These are phyloP conservation scores for Myrmophylax atrothorax DNA, from an alignment of 2,113 vertebrate genomes.

Conservation along the genomic window DNA sequence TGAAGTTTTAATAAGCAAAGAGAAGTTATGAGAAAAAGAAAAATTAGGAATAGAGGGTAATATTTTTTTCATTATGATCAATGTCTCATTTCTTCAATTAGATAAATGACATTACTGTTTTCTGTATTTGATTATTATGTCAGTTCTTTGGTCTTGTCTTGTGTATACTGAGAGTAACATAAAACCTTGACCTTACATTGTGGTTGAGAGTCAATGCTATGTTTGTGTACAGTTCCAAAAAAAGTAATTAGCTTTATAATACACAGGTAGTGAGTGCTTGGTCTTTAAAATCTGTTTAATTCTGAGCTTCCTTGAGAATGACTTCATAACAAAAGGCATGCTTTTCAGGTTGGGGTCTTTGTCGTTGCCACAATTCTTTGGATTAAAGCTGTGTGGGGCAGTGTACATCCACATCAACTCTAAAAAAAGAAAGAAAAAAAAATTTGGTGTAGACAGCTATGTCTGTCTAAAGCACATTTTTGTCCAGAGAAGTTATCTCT, in stretches of 20 bases:
- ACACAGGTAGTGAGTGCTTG: background rate
- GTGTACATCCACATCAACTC: background rate
- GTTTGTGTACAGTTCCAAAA: background rate
- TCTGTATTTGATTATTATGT: background rate
- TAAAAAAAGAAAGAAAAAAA: background rate
- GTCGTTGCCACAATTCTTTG: background rate
- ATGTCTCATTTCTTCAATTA: background rate
- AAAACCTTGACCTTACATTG: background rate
- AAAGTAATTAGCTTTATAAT: background rate
- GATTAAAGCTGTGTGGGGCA: background rate
- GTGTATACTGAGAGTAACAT: background rate
- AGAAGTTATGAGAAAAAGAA: background rate
- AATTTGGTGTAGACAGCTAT: fast-evolving
- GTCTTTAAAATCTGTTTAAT: background rate
- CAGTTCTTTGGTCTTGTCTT: background rate
- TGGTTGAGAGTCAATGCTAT: background rate
- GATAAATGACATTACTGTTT: background rate
- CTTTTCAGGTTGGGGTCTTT: background rate
- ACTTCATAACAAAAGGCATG: background rate
- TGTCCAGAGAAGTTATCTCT: background rate
- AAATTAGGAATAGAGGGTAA: background rate
- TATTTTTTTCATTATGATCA: background rate
- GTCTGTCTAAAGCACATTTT: background rate
- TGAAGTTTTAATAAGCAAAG: background rate
- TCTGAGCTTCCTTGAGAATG: background rate